Base-by-base conservation (phyloP, 2,888 invertebrate species). In the Barypeithes pellucidus region DNA sequence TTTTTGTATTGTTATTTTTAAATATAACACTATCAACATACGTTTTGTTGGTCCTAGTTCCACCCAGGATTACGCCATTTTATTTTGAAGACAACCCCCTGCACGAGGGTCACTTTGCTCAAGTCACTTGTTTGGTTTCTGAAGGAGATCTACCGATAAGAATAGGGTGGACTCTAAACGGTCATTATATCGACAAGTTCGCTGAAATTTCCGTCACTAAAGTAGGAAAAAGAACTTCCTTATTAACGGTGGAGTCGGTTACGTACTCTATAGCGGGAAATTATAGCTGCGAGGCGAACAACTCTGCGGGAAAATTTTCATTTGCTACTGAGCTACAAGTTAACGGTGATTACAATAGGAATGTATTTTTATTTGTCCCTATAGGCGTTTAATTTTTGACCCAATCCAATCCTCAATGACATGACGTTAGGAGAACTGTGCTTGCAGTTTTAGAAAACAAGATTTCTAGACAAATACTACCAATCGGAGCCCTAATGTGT, bases 1-100 rank as follows among this genome's bases (percentile, higher is more conserved):
- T 1, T 39, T 39, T 39, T 39, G 39, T 29, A 29, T 29, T 29
- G n/a, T 39, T 39, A 39, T 39, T 39, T 39, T 39, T 39, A 88
- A 91, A 92, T 84, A 88, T 90, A 24, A 47, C 67, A 33, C 50
- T 67, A 69, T 33, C 54, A 29, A 47, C 11, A 43, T 29, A 47
- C 57, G 43, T 41, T 67, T 33, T 69, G 22, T 45, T 50, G 22
- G 24, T 76, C 89, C 85, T 90, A 94, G 94, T 94, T 86, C 90
- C 92, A 82, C 94, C 94, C 78, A 92, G 93, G 88, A 92, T 95
- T 82, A 91, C 92, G 80, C 91, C 92, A 76, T 94, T 94, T 83
- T 89, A 91, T 81, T 94, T 94, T 83, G 93, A 93, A 79, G 92
- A 92, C 76, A 92, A 92, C 80, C 90, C 91, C 65, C 87, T 90